phyloP scores from a whole-genome alignment of 1,140 invertebrate species.

The Muscidifurax raptorellus region DNA sequence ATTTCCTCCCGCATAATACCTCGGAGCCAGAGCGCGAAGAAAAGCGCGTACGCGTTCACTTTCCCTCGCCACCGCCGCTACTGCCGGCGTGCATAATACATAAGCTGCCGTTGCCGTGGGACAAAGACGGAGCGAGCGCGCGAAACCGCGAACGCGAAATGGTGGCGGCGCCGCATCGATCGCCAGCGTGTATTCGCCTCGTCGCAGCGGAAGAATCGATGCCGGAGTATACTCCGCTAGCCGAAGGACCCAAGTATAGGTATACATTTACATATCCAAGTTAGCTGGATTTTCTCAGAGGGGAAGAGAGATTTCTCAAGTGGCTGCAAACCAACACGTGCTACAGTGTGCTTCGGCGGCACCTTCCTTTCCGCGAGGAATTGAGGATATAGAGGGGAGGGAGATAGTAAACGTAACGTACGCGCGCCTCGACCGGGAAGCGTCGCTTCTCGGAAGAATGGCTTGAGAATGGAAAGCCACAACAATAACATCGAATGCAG shows the following conservation, averaged over 20 bases:
- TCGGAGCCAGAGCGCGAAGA: background rate
- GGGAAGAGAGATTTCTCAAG: too few relatives aligned
- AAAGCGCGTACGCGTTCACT: background rate
- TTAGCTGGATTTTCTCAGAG: background rate
- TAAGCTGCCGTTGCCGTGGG: slow-evolving; percentile 1
- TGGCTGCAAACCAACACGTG: too few relatives aligned
- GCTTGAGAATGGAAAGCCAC: background rate
- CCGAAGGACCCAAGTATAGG: background rate
- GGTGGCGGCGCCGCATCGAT: slow-evolving; percentile 19
- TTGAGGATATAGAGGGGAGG: too few relatives aligned
- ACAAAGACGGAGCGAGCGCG: background rate
- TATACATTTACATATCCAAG: too few relatives aligned
- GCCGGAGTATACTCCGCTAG: background rate
- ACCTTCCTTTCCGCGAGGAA: too few relatives aligned
- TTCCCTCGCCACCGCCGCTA: slow-evolving; percentile 5
- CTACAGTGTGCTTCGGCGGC: too few relatives aligned
- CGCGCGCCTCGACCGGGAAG: background rate
- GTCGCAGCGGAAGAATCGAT: slow-evolving; percentile 31
- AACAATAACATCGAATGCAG: background rate
- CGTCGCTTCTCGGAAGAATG: background rate
- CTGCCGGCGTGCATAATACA: slow-evolving; percentile 42
- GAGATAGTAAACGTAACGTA: background rate
- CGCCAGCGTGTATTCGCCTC: slow-evolving; percentile 41
- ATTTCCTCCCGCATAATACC: too few relatives aligned
- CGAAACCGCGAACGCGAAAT: slow-evolving; percentile 39